These are phyloP conservation scores for Eleginops maclovinus DNA, from an alignment of 2,113 vertebrate species.

Conservation along the genomic window DNA sequence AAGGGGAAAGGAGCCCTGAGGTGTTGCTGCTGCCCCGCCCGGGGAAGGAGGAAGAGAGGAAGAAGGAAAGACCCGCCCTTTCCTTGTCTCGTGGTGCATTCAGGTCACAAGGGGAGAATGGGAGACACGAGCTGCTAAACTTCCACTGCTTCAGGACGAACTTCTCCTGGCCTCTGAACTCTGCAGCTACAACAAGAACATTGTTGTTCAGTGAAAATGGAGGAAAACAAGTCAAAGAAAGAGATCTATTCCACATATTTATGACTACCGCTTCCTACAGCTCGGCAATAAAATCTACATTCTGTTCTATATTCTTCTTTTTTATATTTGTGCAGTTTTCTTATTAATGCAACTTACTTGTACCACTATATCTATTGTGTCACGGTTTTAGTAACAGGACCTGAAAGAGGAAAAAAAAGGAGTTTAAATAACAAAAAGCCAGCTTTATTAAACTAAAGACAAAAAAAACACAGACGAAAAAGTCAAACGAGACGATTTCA, in stretches of 20 bases:
- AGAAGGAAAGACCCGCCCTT: conserved; percentile 36
- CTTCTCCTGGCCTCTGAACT: conserved; percentile 35
- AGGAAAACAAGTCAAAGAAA: neutral
- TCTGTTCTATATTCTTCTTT: neutral
- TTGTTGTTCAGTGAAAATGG: neutral
- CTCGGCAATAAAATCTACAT: no score
- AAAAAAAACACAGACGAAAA: no score
- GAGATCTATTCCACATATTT: no score
- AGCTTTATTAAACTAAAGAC: no score
- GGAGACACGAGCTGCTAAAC: conserved; percentile 10
- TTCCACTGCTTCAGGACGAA: conserved; percentile 1
- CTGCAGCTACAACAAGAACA: neutral
- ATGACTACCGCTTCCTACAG: no score
- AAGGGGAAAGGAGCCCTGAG: conserved; percentile 60
- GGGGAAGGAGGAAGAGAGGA: conserved; percentile 50
- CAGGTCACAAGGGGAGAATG: conserved; percentile 37
- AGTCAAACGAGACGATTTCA: no score
- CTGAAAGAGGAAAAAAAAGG: no score
- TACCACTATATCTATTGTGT: no score
- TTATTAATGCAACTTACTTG: neutral
- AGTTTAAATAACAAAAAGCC: no score
- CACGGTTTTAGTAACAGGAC: no score
- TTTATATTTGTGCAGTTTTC: neutral
- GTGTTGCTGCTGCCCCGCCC: conserved; percentile 69
- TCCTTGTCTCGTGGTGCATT: conserved; percentile 59